Base-by-base conservation (phyloP, 2,797 vertebrate species). In the Mus caroli region DNA sequence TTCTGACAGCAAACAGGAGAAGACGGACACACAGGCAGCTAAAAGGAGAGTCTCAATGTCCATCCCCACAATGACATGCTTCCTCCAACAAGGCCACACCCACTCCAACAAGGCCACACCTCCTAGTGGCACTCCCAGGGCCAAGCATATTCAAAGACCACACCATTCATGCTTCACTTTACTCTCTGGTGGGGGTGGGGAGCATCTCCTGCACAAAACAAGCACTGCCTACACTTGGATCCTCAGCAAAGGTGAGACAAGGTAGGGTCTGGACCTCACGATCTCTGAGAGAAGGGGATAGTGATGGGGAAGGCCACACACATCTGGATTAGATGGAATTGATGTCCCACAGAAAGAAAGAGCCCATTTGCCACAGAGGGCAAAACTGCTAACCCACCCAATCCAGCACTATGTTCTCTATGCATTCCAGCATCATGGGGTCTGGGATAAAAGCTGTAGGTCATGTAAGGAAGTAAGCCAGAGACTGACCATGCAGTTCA, bases 361-460 rank as follows among this genome's bases (percentile, higher is more conserved):
- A 78, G 0, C 1, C 2, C 8, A 3, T 34, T 92, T 12, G 0
- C 67, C 13, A 3, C 15, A 19, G 83, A 40, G 4, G 19, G 24
- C 40, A 58, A 9, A 56, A 6, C 9, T 1, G 15, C 22, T 0
- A 3, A 13, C 11, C 2, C 46, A 37, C 8, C 40, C 40, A 50
- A 2, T 9, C 67, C 1, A 1, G 13, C 7, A 19, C 67, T 69
- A n/a, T 11, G 31, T 40, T 78, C 9, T 11, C 54, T 13, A 0
- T 5, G 3, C 0, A 0, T 0, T 0, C 31, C 52, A n/a, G 69
- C 0, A 0, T 28, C 26, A 0, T 7, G 2, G 0, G 0, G 0
- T 1, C 22, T 31, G 10, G 78, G 2, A 10, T 60, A 26, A 1
- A 17, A 54, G n/a, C 31, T 56, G 28, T 8, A 22, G 13, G 12